Base-by-base conservation (phyloP, 1,140 invertebrate species). In the Cardiocondyla obscurior region DNA sequence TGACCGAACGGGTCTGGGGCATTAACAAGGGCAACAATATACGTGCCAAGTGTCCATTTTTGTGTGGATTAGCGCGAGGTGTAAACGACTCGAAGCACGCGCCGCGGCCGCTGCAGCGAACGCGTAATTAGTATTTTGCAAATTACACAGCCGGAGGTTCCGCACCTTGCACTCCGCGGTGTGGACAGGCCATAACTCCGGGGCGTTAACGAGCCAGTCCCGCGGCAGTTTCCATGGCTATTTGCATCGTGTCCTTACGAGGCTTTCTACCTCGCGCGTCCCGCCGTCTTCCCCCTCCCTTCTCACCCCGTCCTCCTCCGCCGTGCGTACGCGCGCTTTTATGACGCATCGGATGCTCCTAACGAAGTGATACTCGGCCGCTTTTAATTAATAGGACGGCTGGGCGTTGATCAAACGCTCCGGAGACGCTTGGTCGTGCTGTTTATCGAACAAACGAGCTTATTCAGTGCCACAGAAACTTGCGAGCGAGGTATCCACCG, bases 361-460 rank as follows among this genome's bases (percentile, higher is more conserved):
- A 88, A 88, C 85, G 76, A 88, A 88, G 82, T 87, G 86, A 87
- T 77, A 87, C 82, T 53, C 82, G 69, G 49, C 60, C 73, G 70
- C 82, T 82, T 87, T 87, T 87, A 88, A 88, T 88, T 88, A 88
- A 88, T 87, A 87, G 85, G 76, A 83, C 39, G 70, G 19, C 53
- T 73, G 69, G 70, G 65, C 85, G 85, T 74, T 87, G 86, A 88
- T 88, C 85, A 83, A 88, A 88, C 82, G 85, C 72, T 85, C 74
- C 81, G 60, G 72, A 82, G 82, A 70, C 67, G 46, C n/a, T 30
- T 53, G 58, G 72, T 55, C 53, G 62, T 44, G 49, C 76, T 84
- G 86, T 82, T 87, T 87, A 84, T 84, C 72, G 86, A 87, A 88
- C 82, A 88, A 88, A 87, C 86, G 82, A 87, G 86, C 76, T 85